Base-by-base conservation (phyloP, 2,888 invertebrate genomes). In the Aleiodes testaceus region DNA sequence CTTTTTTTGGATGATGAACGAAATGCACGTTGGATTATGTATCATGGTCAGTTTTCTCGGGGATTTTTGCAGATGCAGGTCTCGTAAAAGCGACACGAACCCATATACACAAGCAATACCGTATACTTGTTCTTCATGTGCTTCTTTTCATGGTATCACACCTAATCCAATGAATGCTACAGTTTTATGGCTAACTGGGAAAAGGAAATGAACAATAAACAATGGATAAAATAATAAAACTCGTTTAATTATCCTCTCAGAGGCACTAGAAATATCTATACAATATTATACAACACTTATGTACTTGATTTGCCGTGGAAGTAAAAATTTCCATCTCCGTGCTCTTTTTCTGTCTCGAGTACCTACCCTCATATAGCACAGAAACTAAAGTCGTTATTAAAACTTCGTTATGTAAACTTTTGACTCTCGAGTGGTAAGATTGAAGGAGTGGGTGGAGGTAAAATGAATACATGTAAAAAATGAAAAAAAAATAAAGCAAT, bases 341-440 rank as follows among this genome's bases (percentile, higher is more conserved):
- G 63, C 45, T 45, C 63, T 63, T 63, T 53, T 14, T 59, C 36
- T 42, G 59, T 59, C 59, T 59, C 59, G n/a, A 59, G 59, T 59
- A 59, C 16, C 45, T 45, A 45, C 44, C 44, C 47, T 45, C 22
- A 63, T 26, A 45, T 14, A 63, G 16, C 22, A 45, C 59, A 63
- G 47, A 63, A 63, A 63, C 45, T 63, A 18, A 22, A 63, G 45
- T 63, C 63, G 63, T 63, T 63, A 63, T 63, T 63, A 63, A 45
- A 63, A 63, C 45, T 63, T 63, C 45, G 63, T 63, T 63, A 45
- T 63, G 44, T 45, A 63, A 63, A 63, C 63, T 63, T 63, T 45
- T 18, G 63, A 59, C 59, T 59, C 18, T 12, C 16, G 36, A 59
- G 59, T 59, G 59, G 59, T 16, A 49, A 18, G 59, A 36, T 36